phyloP scores from a whole-genome alignment of 2,888 invertebrate genomes.

The Aphodius granarius region DNA sequence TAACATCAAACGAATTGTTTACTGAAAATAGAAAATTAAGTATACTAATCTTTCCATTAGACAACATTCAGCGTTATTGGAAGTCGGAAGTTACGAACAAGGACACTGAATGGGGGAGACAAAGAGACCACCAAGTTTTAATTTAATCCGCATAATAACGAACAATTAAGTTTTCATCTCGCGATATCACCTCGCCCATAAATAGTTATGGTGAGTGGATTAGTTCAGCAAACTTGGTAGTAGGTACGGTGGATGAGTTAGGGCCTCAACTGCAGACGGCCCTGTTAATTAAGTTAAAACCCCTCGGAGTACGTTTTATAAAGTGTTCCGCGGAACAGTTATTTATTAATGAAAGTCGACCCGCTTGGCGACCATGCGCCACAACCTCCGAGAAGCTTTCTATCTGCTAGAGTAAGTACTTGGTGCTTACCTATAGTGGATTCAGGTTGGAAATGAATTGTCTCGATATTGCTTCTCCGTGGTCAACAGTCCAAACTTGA shows the following conservation, averaged over 20 bases:
- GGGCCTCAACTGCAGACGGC: constrained; percentile 42
- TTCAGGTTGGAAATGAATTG: not conserved
- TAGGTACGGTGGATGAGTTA: constrained; percentile 43
- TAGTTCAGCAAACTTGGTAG: constrained; percentile 35
- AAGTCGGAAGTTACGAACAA: not conserved
- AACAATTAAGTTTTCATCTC: constrained; percentile 32
- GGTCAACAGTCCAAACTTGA: not conserved
- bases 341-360: constrained; percentile 6
- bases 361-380: not conserved
- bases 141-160: constrained; percentile 25
- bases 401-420: not conserved
- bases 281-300: constrained; percentile 44
- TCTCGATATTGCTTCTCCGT: not conserved
- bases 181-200: constrained; percentile 30
- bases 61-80: too few relatives aligned
- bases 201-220: constrained; percentile 41
- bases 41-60: too few relatives aligned
- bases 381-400: not conserved
- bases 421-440: not conserved
- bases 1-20: too few relatives aligned
- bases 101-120: not conserved
- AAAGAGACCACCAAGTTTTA: constrained; percentile 3
- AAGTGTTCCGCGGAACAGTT: constrained; percentile 29
- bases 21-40: too few relatives aligned
- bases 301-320: constrained; percentile 41